Percentiles rank a stretch among this genome's conserved stretches.
Evolutionary conservation across 2,888 invertebrate species (phyloP).

Genomic region (Thelaira solivaga): DNA sequence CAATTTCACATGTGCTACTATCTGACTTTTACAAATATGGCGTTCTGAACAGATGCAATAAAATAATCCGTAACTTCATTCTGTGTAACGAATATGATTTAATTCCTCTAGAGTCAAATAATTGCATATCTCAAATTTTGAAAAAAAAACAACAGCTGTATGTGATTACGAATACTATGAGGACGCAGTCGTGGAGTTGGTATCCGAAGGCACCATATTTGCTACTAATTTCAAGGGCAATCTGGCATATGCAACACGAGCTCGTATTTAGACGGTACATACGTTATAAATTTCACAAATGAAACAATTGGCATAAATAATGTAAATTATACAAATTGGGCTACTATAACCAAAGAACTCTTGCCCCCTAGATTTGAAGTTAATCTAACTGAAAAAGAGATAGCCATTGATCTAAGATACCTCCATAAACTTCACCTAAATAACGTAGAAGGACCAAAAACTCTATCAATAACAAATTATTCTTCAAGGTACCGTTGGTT

Average conservation of each 20-base stretch:
- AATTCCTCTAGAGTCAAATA: neutral
- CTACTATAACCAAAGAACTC: neutral
- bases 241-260: neutral
- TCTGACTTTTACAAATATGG: neutral
- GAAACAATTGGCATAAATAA: conserved; percentile 1
- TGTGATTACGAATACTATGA: conserved; percentile 7
- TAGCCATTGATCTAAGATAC: neutral
- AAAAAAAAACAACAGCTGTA: no score
- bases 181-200: neutral
- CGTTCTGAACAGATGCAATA: conserved; percentile 13
- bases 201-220: conserved; percentile 16
- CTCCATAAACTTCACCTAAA: neutral
- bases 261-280: neutral
- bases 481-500: no score
- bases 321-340: neutral
- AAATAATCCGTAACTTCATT: neutral
- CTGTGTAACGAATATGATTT: neutral
- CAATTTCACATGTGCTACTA: no score
- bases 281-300: neutral
- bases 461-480: no score
- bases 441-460: neutral
- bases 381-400: neutral
- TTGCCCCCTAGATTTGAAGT: neutral
- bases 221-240: conserved; percentile 4
- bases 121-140: neutral